Conservation (phyloP, 2,888 invertebrate species). For the Xestia c-nigrum region DNA sequence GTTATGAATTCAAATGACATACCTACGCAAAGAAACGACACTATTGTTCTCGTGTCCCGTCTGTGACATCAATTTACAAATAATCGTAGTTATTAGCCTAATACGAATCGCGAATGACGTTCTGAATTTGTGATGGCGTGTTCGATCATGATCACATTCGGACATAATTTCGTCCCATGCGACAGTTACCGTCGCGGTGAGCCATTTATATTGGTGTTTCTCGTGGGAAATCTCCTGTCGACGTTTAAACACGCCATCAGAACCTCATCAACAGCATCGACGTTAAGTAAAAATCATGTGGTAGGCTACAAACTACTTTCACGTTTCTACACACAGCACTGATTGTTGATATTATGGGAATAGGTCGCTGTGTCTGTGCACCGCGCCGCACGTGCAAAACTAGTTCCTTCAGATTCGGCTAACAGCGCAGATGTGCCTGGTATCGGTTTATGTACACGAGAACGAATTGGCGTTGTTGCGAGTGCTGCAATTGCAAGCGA, state of each 20-base stretch:
- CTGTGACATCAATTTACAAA: constrained; percentile 78
- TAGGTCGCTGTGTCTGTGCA: constrained; percentile 55
- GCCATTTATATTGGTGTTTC: constrained; percentile 64
- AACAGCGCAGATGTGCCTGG: constrained; percentile 69
- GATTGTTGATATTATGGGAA: constrained; percentile 64
- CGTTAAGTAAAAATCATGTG: constrained; percentile 63
- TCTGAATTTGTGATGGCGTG: constrained; percentile 63
- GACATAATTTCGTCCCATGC: constrained; percentile 56
- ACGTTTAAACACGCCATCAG: constrained; percentile 70
- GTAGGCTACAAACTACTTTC: constrained; percentile 66
- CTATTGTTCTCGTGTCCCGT: constrained; percentile 77
- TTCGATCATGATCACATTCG: constrained; percentile 58
- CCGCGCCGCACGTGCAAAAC: constrained; percentile 70
- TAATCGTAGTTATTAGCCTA: constrained; percentile 77
- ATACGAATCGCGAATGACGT: constrained; percentile 70
- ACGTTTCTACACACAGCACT: constrained; percentile 56
- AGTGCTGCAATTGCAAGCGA: constrained; percentile 77
- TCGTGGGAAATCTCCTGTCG: constrained; percentile 74
- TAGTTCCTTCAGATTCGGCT: constrained; percentile 70
- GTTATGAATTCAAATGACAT: constrained; percentile 78
- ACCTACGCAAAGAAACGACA: constrained; percentile 67
- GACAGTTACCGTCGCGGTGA: constrained; percentile 43
- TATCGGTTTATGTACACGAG: constrained; percentile 73
- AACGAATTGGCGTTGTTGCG: constrained; percentile 70
- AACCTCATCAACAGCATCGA: constrained; percentile 73